A percentile compares a stretch with the other conserved stretches of the same genome.
Conservation (phyloP, 2,797 vertebrate genomes). For the Chelon auratus region DNA sequence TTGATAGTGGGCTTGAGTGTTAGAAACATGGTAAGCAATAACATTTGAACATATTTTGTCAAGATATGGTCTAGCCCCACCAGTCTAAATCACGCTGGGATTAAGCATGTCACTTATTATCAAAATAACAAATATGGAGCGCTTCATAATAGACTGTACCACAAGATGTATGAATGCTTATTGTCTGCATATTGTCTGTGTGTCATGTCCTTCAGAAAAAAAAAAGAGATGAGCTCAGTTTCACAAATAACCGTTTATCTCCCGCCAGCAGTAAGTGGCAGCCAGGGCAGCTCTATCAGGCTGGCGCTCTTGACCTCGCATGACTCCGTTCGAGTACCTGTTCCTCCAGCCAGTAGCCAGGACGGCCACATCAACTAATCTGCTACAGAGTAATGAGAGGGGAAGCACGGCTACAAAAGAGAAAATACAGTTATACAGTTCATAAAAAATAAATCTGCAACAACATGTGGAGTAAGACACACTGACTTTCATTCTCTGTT, state of each 20-base stretch:
- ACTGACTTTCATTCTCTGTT: neutral
- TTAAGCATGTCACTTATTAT: conserved; percentile 50
- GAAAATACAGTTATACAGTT: neutral
- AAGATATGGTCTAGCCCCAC: conserved; percentile 38
- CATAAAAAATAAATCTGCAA: neutral
- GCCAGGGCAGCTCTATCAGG: conserved; percentile 63
- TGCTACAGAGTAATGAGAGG: conserved; percentile 18
- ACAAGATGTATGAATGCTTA: conserved; percentile 5
- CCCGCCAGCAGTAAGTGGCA: conserved; percentile 49
- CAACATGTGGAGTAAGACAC: neutral
- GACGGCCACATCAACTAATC: conserved; percentile 57
- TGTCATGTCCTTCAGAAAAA: conserved; percentile 28
- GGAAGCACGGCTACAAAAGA: neutral
- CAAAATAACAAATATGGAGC: conserved; percentile 49
- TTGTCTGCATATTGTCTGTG: conserved; percentile 12
- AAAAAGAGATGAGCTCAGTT: conserved; percentile 40
- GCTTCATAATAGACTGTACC: conserved; percentile 5
- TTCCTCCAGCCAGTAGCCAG: conserved; percentile 48
- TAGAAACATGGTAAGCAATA: conserved; percentile 58
- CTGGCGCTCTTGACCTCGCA: conserved; percentile 68
- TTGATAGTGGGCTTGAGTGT: conserved; percentile 52
- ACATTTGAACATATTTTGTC: conserved; percentile 74
- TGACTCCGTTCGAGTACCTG: conserved; percentile 53
- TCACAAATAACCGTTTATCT: conserved; percentile 72
- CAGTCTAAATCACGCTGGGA: conserved; percentile 40